Conservation (phyloP, 2,888 invertebrate genomes). For the Drosophila niveifrons region DNA sequence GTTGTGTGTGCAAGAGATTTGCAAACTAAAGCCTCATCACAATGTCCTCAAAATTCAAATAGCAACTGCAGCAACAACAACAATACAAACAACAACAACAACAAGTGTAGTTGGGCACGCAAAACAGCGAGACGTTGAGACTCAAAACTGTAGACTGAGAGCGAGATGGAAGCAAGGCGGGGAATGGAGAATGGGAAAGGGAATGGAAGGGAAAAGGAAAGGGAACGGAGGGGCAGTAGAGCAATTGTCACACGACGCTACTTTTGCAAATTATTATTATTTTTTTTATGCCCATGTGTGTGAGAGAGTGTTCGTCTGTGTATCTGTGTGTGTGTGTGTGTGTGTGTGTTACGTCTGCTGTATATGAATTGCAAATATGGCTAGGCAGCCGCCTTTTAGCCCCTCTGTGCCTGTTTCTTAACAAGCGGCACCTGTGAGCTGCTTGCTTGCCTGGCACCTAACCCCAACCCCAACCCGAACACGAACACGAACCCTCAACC, state of each 20-base stretch:
- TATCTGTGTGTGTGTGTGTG: constrained; percentile 28
- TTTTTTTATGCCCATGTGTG: constrained; percentile 45
- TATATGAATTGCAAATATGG: constrained; percentile 80
- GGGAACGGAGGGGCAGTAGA: constrained; percentile 31
- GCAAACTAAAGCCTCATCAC: constrained; percentile 83
- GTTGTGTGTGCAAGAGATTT: constrained; percentile 77
- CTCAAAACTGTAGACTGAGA: constrained; percentile 47
- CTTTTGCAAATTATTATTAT: constrained; percentile 79
- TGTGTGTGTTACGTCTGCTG: constrained; percentile 61
- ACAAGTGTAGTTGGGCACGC: constrained; percentile 64
- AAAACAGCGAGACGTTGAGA: constrained; percentile 55
- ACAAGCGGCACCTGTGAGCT: constrained; percentile 78
- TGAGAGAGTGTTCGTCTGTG: constrained; percentile 26
- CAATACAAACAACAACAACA: constrained; percentile 49
- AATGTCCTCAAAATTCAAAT: constrained; percentile 82
- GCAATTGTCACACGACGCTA: constrained; percentile 81
- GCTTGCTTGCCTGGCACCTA: constrained; percentile 63
- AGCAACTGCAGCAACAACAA: constrained; percentile 69
- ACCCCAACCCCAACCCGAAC: constrained; percentile 16
- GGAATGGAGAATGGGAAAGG: background rate
- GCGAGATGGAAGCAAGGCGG: background rate
- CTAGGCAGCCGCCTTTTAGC: constrained; percentile 45
- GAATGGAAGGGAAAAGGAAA: background rate
- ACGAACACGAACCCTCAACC: background rate
- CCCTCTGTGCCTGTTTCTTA: constrained; percentile 64